A percentile compares a stretch with the other conserved stretches of the same genome.
phyloP scores from a whole-genome alignment of 2,888 invertebrate genomes.

The Galerucella calmariensis region DNA sequence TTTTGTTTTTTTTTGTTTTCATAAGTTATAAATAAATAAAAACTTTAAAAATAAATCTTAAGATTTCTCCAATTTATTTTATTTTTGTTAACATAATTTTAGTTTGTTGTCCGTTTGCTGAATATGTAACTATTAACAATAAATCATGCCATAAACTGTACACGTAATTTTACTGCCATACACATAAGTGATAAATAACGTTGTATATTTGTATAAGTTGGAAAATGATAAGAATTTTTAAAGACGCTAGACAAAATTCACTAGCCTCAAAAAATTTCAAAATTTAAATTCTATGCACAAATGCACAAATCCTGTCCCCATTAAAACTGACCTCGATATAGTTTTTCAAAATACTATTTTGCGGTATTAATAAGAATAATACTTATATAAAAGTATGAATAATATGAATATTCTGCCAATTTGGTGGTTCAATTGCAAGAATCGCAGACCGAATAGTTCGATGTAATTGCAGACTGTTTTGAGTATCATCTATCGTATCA shows the following conservation, averaged over 20 bases:
- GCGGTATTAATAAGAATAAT: background rate
- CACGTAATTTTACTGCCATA: background rate
- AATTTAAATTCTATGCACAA: background rate
- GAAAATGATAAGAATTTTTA: background rate
- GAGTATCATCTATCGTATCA: conserved; percentile 53
- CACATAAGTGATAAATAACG: background rate
- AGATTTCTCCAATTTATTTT: background rate
- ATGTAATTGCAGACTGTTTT: conserved; percentile 23
- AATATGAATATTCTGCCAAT: background rate
- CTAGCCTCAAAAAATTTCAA: background rate
- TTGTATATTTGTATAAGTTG: background rate
- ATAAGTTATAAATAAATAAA: background rate
- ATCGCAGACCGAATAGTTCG: conserved; percentile 7
- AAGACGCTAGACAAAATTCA: background rate
- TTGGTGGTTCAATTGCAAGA: conserved; percentile 16
- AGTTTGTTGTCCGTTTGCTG: background rate
- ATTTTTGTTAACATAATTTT: background rate
- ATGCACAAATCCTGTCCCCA: background rate
- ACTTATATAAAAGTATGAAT: background rate
- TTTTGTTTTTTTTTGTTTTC: background rate
- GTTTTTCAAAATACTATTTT: background rate
- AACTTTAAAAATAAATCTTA: background rate
- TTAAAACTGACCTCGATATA: background rate
- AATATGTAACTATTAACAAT: conserved; percentile 2
- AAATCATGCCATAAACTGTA: background rate